These are phyloP conservation scores for Stenichneumon culpator DNA, from an alignment of 2,888 invertebrate species.

Conservation along the genomic window DNA sequence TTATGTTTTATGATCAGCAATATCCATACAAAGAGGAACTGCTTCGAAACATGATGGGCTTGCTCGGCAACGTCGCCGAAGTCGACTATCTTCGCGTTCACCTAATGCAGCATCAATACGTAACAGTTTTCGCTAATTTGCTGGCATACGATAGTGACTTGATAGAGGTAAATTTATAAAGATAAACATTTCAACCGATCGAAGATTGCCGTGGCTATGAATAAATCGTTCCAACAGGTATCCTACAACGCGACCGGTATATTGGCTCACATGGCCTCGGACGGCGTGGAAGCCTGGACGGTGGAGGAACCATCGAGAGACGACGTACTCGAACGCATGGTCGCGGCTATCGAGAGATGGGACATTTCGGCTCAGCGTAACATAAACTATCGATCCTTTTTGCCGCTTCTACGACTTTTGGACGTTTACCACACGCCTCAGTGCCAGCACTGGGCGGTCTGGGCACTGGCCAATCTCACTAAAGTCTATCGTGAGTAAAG, in stretches of 20 bases:
- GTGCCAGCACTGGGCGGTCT: constrained; percentile 98
- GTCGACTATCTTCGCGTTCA: constrained; percentile 92
- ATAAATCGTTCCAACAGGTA: constrained; percentile 86
- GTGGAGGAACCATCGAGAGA: constrained; percentile 90
- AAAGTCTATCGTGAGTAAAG: constrained; percentile 93
- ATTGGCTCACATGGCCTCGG: constrained; percentile 97
- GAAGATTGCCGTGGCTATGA: background rate
- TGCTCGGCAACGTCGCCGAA: constrained; percentile 98
- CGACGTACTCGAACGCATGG: constrained; percentile 91
- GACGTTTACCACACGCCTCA: constrained; percentile 94
- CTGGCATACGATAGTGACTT: constrained; percentile 95
- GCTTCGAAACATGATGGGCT: constrained; percentile 99
- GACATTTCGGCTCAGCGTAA: constrained; percentile 94
- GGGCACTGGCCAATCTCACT: constrained; percentile 98
- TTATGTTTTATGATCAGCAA: constrained; percentile 86
- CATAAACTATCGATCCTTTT: constrained; percentile 98
- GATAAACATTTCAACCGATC: background rate
- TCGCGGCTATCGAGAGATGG: constrained; percentile 95
- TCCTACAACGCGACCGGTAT: constrained; percentile 99
- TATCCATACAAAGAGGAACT: constrained; percentile 96
- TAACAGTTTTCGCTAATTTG: constrained; percentile 94
- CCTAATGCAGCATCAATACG: constrained; percentile 94
- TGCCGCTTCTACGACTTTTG: constrained; percentile 95
- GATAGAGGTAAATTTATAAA: constrained; percentile 91
- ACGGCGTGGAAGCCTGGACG: constrained; percentile 94